A percentile compares a stretch with the other conserved stretches of the same genome.
These are phyloP conservation scores for Scomber japonicus DNA, from an alignment of 2,113 vertebrate species.

Conservation along the genomic window DNA sequence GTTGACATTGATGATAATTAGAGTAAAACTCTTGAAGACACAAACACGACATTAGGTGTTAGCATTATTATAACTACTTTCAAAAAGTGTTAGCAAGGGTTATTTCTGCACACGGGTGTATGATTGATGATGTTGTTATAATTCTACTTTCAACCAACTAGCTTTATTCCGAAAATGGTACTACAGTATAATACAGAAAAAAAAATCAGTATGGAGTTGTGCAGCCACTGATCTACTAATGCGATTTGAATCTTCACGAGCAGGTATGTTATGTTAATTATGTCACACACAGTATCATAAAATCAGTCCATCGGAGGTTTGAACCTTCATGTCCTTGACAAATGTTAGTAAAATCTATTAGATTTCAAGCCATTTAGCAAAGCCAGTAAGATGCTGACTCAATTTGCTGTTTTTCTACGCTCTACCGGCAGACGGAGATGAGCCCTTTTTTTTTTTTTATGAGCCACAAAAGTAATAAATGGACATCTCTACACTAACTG, in stretches of 20 bases:
- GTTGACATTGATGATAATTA: no score
- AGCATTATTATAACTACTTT: neutral
- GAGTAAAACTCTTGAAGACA: no score
- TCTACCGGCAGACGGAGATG: slow-evolving; percentile 3
- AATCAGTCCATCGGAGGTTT: slow-evolving; percentile 16
- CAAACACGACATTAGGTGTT: neutral
- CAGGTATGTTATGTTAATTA: slow-evolving; percentile 30
- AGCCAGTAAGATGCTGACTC: neutral
- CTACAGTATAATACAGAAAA: neutral
- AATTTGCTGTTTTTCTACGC: neutral
- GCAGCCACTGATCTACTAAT: neutral
- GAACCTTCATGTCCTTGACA: slow-evolving; percentile 7
- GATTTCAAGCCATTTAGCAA: slow-evolving; percentile 42
- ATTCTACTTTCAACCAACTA: neutral
- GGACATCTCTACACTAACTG: slow-evolving; percentile 36
- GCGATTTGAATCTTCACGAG: neutral
- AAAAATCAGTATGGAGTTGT: neutral
- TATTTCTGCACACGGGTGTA: neutral
- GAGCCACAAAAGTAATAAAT: slow-evolving; percentile 17
- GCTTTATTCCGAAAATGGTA: neutral
- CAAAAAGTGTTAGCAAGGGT: neutral
- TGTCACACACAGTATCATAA: neutral
- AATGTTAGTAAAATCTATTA: slow-evolving; percentile 72
- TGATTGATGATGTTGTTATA: neutral
- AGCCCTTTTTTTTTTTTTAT: neutral